Evolutionary conservation across 2,113 vertebrate genomes (phyloP).

Genomic region (Carassius carassius): DNA sequence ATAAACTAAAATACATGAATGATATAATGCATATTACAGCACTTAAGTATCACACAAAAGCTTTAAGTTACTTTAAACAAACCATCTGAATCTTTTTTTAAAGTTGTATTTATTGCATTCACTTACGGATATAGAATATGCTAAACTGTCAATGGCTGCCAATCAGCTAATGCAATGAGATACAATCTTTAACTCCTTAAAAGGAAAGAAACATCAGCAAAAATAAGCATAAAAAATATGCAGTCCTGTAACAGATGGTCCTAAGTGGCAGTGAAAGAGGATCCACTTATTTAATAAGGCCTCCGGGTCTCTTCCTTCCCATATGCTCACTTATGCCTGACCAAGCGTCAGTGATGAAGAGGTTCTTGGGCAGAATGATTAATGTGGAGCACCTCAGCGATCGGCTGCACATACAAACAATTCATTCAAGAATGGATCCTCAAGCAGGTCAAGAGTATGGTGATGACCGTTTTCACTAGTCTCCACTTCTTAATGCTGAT

Average conservation of each 20-base stretch:
- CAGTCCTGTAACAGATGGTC: constrained; percentile 42
- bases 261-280: constrained; percentile 21
- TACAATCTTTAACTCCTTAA: constrained; percentile 1
- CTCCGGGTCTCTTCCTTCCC: constrained; percentile 24
- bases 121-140: background rate
- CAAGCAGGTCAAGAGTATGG: constrained; percentile 31
- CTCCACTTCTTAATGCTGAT: constrained; percentile 25
- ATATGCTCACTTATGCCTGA: constrained; percentile 34
- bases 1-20: no score
- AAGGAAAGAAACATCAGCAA: constrained; percentile 31
- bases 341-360: constrained; percentile 27
- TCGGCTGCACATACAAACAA: constrained; percentile 14
- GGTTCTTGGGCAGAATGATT: constrained; percentile 5
- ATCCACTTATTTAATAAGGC: constrained; percentile 34
- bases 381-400: constrained; percentile 2
- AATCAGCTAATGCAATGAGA: background rate
- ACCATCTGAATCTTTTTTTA: background rate
- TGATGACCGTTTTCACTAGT: constrained; percentile 17
- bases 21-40: background rate
- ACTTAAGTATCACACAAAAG: background rate
- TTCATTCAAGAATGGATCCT: constrained; percentile 28
- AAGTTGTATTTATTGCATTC: no score
- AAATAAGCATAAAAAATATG: constrained; percentile 37
- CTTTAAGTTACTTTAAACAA: background rate
- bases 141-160: background rate